Percentiles rank a stretch among this genome's conserved stretches.
These are phyloP conservation scores for Apogon hyalosoma DNA, from an alignment of 2,797 vertebrate genomes.

Conservation along the genomic window DNA sequence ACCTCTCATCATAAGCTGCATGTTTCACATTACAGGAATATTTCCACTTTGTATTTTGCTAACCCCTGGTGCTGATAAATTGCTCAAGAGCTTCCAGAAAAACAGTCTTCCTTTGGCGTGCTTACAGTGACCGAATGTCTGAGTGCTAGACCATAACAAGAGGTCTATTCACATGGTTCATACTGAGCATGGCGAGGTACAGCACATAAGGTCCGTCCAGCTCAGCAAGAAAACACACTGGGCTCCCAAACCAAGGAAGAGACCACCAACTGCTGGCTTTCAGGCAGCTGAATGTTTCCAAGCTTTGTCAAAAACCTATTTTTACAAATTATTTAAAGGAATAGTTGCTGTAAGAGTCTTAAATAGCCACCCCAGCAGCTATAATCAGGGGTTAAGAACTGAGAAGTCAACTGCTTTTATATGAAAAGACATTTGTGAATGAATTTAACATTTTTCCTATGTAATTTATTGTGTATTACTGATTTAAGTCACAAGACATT, in stretches of 20 bases:
- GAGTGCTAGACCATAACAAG: conserved; percentile 76
- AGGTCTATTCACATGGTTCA: conserved; percentile 74
- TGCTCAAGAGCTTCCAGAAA: conserved; percentile 60
- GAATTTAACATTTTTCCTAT: conserved; percentile 28
- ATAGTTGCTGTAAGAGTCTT: not conserved
- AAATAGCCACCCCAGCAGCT: too few species aligned
- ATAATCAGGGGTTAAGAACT: conserved; percentile 18
- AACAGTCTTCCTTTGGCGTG: conserved; percentile 47
- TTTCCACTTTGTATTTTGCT: conserved; percentile 80
- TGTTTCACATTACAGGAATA: conserved; percentile 85
- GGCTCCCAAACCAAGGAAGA: conserved; percentile 25
- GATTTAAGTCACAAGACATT: conserved; percentile 2
- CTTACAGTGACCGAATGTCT: conserved; percentile 75
- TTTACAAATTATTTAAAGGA: conserved; percentile 42
- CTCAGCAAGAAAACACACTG: conserved; percentile 56
- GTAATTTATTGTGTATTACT: conserved; percentile 12
- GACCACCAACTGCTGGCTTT: conserved; percentile 43
- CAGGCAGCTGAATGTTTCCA: conserved; percentile 38
- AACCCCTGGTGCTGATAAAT: conserved; percentile 78
- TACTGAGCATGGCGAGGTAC: conserved; percentile 54
- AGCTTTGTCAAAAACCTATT: conserved; percentile 37
- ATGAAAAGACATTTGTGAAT: conserved; percentile 17
- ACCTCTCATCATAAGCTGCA: conserved; percentile 65
- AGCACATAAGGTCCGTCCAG: conserved; percentile 23
- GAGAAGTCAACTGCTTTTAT: conserved; percentile 13